Conservation (phyloP, 2,888 invertebrate genomes). For the Nesidiocoris tenuis region DNA sequence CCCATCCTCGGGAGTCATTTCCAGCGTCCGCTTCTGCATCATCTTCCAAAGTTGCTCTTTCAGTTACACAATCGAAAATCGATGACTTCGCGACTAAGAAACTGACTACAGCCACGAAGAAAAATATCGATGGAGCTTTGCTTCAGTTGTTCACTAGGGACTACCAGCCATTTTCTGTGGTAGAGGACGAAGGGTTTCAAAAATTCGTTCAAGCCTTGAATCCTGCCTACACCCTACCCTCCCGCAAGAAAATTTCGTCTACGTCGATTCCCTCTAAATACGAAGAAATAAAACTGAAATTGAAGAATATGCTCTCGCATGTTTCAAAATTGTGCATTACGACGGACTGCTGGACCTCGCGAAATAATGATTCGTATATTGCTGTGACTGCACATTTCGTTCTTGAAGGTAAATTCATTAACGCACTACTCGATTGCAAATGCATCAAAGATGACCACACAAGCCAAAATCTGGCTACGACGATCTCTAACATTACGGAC, state of each 20-base stretch:
- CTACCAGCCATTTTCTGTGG: conserved; percentile 52
- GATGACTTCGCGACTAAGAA: conserved; percentile 18
- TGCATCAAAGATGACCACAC: conserved; percentile 15
- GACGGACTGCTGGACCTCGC: conserved; percentile 35
- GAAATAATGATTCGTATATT: conserved; percentile 23
- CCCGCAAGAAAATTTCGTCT: conserved; percentile 50
- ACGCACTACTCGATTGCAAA: conserved; percentile 27
- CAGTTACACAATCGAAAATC: conserved; percentile 7
- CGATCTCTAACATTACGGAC: conserved; percentile 5
- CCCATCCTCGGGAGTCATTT: neutral
- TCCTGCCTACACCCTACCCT: conserved; percentile 51
- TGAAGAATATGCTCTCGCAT: conserved; percentile 5
- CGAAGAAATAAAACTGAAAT: conserved; percentile 43
- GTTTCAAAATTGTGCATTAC: conserved; percentile 18
- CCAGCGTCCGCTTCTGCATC: neutral
- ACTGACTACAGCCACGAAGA: conserved; percentile 48
- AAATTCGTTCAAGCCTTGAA: conserved; percentile 51
- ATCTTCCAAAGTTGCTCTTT: neutral
- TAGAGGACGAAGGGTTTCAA: conserved; percentile 52
- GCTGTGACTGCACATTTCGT: conserved; percentile 33
- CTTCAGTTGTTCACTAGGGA: conserved; percentile 51
- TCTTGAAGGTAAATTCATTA: conserved; percentile 19
- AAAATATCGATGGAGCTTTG: conserved; percentile 50
- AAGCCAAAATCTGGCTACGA: conserved; percentile 7
- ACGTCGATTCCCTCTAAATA: conserved; percentile 49